Evolutionary conservation across 1,140 invertebrate genomes (phyloP).

Genomic region (Drusus annulatus): DNA sequence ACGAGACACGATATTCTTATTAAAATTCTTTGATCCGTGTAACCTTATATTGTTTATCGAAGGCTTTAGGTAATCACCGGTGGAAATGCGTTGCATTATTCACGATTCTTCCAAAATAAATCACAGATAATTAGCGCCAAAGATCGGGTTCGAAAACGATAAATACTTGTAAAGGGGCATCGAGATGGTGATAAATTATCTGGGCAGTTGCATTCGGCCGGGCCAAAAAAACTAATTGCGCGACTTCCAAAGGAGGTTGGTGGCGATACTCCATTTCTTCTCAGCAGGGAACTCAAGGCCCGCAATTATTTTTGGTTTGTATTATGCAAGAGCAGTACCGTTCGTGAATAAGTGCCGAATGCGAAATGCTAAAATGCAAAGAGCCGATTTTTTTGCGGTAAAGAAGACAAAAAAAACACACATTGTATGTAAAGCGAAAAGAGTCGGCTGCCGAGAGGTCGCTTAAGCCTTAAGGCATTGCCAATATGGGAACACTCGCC

Average conservation of each 20-base stretch:
- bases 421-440: not conserved
- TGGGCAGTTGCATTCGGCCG: not conserved
- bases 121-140: too few relatives aligned
- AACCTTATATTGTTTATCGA: too few relatives aligned
- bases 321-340: slow-evolving; percentile 10
- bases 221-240: slow-evolving; percentile 19
- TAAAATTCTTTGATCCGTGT: too few relatives aligned
- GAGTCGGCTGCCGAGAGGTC: not conserved
- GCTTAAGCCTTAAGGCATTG: not conserved
- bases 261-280: not conserved
- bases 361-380: not conserved
- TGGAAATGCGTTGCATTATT: too few relatives aligned
- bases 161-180: not conserved
- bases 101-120: too few relatives aligned
- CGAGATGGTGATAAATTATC: too few relatives aligned
- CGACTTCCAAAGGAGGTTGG: not conserved
- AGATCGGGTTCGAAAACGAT: not conserved
- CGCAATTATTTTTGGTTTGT: not conserved
- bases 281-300: not conserved
- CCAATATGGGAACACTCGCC: not conserved
- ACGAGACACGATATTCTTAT: not conserved
- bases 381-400: not conserved
- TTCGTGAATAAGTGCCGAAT: not conserved
- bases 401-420: not conserved
- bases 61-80: too few relatives aligned